Evolutionary conservation across 1,140 invertebrate species (phyloP).

Genomic region (Drosophila sucinea): DNA sequence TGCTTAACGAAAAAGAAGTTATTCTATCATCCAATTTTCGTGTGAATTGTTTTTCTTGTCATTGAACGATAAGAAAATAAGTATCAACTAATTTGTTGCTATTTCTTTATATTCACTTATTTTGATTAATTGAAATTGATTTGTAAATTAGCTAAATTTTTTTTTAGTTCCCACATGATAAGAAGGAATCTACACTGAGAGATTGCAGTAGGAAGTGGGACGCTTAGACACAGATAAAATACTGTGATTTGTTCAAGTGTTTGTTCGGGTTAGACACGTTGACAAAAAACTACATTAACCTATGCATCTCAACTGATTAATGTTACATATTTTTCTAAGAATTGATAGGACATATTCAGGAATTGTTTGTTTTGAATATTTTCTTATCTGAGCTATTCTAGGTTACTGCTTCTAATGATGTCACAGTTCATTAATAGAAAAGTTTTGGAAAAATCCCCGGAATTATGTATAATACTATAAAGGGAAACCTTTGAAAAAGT

Average conservation of each 20-base stretch:
- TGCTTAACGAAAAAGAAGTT: too few species aligned
- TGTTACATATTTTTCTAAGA: slow-evolving; percentile 7
- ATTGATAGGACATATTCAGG: slow-evolving; percentile 10
- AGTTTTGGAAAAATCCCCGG: background rate
- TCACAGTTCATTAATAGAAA: background rate
- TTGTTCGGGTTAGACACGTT: background rate
- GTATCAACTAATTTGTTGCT: slow-evolving; percentile 1
- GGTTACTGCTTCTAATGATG: background rate
- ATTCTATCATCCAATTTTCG: background rate
- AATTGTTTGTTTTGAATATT: slow-evolving; percentile 11
- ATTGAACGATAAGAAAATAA: slow-evolving; percentile 12
- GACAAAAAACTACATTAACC: background rate
- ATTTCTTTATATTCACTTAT: slow-evolving; percentile 8
- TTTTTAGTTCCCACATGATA: slow-evolving; percentile 9
- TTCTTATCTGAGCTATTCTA: slow-evolving; percentile 20
- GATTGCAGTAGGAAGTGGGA: background rate
- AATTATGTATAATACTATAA: background rate
- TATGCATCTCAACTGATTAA: slow-evolving; percentile 12
- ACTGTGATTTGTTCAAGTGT: background rate
- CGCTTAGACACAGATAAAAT: background rate
- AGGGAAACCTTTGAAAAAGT: background rate
- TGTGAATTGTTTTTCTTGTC: background rate
- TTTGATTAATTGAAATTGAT: slow-evolving; percentile 35
- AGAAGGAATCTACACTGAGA: slow-evolving; percentile 1
- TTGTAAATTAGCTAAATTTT: slow-evolving; percentile 9